These are phyloP conservation scores for Danaus plexippus DNA, from an alignment of 1,140 invertebrate species.

Conservation along the genomic window DNA sequence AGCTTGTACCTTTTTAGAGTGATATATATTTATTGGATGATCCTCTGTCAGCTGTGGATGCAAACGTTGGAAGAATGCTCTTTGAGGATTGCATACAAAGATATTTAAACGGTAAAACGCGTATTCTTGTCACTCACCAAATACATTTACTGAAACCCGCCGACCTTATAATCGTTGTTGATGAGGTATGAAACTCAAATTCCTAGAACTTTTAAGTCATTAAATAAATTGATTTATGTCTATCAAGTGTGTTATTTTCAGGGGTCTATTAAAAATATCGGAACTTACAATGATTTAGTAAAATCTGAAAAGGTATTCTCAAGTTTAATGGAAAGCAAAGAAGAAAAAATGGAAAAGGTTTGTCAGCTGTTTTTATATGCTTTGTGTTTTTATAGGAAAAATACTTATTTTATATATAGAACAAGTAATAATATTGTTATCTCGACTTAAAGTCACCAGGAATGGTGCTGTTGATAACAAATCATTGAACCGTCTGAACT, in stretches of 20 bases:
- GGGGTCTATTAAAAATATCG: constrained; percentile 66
- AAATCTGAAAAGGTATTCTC: constrained; percentile 68
- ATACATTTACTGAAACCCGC: constrained; percentile 84
- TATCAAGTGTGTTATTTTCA: constrained; percentile 40
- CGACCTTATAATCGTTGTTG: constrained; percentile 81
- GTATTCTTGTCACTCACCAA: constrained; percentile 88
- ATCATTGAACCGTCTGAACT: no score
- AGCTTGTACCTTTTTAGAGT: constrained; percentile 37
- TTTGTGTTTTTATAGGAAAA: no score
- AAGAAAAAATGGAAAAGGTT: constrained; percentile 34
- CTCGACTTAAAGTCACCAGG: no score
- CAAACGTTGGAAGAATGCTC: constrained; percentile 83
- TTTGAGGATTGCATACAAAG: constrained; percentile 81
- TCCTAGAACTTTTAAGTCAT: background rate
- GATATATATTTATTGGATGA: constrained; percentile 79
- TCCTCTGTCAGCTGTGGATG: constrained; percentile 84
- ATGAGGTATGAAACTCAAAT: constrained; percentile 72
- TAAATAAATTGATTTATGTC: constrained; percentile 1
- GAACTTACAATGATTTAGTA: constrained; percentile 73
- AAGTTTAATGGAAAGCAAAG: constrained; percentile 37
- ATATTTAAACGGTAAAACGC: constrained; percentile 78
- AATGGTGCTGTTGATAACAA: no score
- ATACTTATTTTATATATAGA: no score
- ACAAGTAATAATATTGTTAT: no score
- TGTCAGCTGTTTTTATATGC: background rate